Base-by-base conservation (phyloP, 2,113 vertebrate species). In the Tragulus kanchil region DNA sequence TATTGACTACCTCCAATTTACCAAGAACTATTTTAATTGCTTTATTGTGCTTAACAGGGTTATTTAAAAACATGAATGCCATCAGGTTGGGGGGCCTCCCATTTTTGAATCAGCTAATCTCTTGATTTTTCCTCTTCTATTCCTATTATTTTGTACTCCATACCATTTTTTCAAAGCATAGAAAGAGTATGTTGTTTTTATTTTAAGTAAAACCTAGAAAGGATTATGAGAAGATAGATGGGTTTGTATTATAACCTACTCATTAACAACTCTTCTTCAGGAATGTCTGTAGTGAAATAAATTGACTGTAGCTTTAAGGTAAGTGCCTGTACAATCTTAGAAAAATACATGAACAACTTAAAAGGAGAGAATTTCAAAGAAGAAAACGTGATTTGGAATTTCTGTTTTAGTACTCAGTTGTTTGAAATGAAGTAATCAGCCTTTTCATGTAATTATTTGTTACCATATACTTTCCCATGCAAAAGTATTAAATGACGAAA, bases 391-490 rank as follows among this genome's bases (percentile, higher is more conserved):
- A 61, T 59, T 93, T 92, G n/a, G 59, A 90, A 97, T 90, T 82
- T 96, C 65, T 92, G 73, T 83, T 83, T 88, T 90, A 85, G 64
- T 83, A 87, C 58, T 96, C 36, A 87, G 48, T 56, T 95, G 88
- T 85, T 89, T 93, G 61, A 94, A 85, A 95, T 92, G 94, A 79
- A 89, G 67, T 64, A 93, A 94, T 92, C 61, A 91, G 73, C 31
- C 62, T 77, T 94, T 96, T 93, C 15, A 69, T 87, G 48, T 95
- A 95, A 97, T 94, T 97, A 94, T 93, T 96, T 94, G 83, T 94
- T 97, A 78, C 79, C 42, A 92, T 54, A 56, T 50, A 3, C 26
- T 64, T 84, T 84, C 61, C 84, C 28, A 97, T 79, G 86, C 86
- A 64, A 81, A 96, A 93, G 73, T 67, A 96, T 64, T 75, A 97